A percentile compares a stretch with the other conserved stretches of the same genome.
These are phyloP conservation scores for Phalacrocorax carbo DNA, from an alignment of 2,113 vertebrate genomes.

Conservation along the genomic window DNA sequence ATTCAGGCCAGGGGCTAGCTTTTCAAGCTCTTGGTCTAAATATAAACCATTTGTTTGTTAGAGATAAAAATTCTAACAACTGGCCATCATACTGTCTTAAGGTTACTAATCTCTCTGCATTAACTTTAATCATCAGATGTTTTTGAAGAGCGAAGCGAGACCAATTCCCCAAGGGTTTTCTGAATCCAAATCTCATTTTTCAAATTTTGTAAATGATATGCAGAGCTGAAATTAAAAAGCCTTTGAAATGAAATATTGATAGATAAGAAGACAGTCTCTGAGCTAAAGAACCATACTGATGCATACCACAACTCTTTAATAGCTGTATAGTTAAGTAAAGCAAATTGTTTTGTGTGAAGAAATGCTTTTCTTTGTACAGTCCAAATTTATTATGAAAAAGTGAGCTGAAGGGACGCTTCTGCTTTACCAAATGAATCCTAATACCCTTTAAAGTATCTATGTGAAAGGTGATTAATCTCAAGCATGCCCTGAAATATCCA, in stretches of 20 bases:
- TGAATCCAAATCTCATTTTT: constrained; percentile 65
- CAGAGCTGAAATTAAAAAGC: constrained; percentile 61
- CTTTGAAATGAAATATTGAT: constrained; percentile 75
- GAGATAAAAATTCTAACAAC: constrained; percentile 68
- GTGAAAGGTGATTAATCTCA: not conserved
- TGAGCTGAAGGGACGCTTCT: not conserved
- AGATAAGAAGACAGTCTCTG: constrained; percentile 42
- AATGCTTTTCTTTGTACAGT: not conserved
- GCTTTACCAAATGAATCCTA: not conserved
- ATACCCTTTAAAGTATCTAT: not conserved
- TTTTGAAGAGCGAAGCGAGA: constrained; percentile 61
- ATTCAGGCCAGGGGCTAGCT: constrained; percentile 17
- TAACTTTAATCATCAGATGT: constrained; percentile 65
- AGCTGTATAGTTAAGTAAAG: not conserved
- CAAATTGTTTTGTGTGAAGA: not conserved
- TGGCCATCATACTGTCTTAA: constrained; percentile 36
- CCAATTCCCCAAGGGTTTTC: constrained; percentile 31
- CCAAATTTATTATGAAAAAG: not conserved
- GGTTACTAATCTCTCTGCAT: constrained; percentile 60
- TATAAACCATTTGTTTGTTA: constrained; percentile 39
- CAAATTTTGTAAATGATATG: constrained; percentile 51
- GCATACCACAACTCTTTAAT: not conserved
- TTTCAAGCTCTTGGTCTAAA: constrained; percentile 29
- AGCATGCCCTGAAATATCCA: not conserved
- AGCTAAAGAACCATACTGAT: not conserved